Evolutionary conservation across 2,888 invertebrate genomes (phyloP), one percentile per base, ranked within the genome.

Genomic region (Nysson spinosus): DNA sequence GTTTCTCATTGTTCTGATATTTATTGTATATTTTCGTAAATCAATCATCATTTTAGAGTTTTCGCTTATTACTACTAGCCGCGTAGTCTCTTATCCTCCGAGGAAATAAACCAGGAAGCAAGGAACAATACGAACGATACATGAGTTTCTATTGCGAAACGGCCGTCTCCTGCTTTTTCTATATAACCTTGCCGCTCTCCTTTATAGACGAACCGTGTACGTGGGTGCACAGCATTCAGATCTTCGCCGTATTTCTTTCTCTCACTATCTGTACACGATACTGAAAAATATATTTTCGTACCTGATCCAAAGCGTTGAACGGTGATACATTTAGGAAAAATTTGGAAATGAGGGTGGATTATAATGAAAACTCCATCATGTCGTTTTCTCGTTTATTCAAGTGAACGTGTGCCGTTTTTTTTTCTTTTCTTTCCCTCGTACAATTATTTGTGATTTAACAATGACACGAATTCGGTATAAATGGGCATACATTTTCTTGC

Each of bases 321-420:
- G n/a, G n/a, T n/a, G n/a, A n/a, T n/a, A n/a, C n/a, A n/a, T n/a
- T n/a, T n/a, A n/a, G n/a, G n/a, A n/a, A n/a, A n/a, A n/a, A n/a
- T n/a, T n/a, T n/a, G n/a, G n/a, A n/a, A n/a, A n/a, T n/a, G n/a
- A n/a, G n/a, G n/a, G n/a, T n/a, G n/a, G n/a, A n/a, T n/a, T n/a
- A n/a, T n/a, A n/a, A n/a, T 26, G 50, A 30, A 17, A 46, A 40
- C 35, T 42, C 20, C 11, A 49, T 34, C 32, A 39, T 4, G 19
- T 17, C 32, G 30, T 49, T 66, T 46, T 24, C 24, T 35, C 42
- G 61, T 79, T 82, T 68, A 73, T 81, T 76, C 77, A 84, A 84
- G 84, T 82, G 81, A 77, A 81, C 76, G 72, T n/a, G n/a, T n/a
- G n/a, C n/a, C n/a, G n/a, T n/a, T n/a, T n/a, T n/a, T n/a, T n/a